A percentile compares a stretch with the other conserved stretches of the same genome.
phyloP scores from a whole-genome alignment of 2,113 vertebrate species.

The Nerophis lumbriciformis region DNA sequence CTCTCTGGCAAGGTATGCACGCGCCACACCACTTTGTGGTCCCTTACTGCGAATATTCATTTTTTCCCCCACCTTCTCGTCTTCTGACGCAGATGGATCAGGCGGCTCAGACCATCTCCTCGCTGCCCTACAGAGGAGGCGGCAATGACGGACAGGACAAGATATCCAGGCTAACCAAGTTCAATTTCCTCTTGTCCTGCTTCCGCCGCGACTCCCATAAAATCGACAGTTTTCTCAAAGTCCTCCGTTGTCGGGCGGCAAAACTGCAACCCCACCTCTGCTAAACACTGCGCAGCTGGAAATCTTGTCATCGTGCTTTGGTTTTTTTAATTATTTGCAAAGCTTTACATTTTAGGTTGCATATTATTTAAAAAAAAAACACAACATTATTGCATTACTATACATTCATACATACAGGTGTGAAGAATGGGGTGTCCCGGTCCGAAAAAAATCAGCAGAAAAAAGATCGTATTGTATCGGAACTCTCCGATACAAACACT shows the following conservation, averaged over 20 bases:
- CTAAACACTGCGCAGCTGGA: slow-evolving; percentile 25
- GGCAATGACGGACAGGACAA: slow-evolving; percentile 59
- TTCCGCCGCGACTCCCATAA: slow-evolving; percentile 77
- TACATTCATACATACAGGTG: no score
- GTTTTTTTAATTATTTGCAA: background rate
- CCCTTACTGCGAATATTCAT: no score
- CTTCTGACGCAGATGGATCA: slow-evolving; percentile 62
- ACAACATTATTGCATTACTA: no score
- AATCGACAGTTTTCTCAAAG: slow-evolving; percentile 78
- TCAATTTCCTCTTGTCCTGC: slow-evolving; percentile 75
- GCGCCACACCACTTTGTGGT: no score
- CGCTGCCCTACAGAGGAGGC: slow-evolving; percentile 56
- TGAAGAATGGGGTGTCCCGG: no score
- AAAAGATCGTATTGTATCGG: no score
- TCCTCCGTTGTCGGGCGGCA: slow-evolving; percentile 68
- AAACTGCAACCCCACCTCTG: slow-evolving; percentile 63
- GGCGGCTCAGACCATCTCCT: slow-evolving; percentile 52
- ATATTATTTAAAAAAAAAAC: no score
- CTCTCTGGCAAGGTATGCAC: slow-evolving; percentile 62
- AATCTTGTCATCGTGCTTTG: background rate
- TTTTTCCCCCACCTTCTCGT: slow-evolving; percentile 6
- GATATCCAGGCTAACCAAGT: slow-evolving; percentile 61
- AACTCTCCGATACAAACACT: no score
- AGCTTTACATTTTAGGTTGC: no score
- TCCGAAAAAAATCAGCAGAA: no score